Evolutionary conservation across 2,113 vertebrate species (phyloP).

Genomic region (Perca fluviatilis): DNA sequence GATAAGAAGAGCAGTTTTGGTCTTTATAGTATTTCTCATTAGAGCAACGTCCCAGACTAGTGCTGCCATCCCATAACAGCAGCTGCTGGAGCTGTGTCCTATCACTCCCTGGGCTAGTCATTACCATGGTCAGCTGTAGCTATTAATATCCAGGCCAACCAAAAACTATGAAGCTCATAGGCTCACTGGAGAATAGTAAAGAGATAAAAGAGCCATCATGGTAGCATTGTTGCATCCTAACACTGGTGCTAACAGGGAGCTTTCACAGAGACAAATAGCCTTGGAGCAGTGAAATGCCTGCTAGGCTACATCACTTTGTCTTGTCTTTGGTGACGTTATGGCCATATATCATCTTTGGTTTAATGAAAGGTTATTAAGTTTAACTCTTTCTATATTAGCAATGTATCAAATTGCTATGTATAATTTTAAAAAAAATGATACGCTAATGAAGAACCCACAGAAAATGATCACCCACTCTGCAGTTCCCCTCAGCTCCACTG

Average conservation of each 20-base stretch:
- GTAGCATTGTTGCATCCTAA: constrained; percentile 55
- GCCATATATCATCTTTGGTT: constrained; percentile 63
- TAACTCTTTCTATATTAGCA: too few species aligned
- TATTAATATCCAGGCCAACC: constrained; percentile 60
- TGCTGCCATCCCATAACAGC: constrained; percentile 11
- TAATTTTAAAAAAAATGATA: too few species aligned
- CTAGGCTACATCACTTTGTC: constrained; percentile 54
- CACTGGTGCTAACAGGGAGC: constrained; percentile 51
- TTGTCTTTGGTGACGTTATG: constrained; percentile 36
- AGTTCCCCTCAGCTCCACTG: too few species aligned
- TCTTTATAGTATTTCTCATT: constrained; percentile 67
- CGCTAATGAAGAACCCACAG: too few species aligned
- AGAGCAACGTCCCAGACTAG: constrained; percentile 39
- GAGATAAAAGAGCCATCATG: constrained; percentile 73
- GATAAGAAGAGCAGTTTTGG: constrained; percentile 52
- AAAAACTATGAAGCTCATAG: constrained; percentile 50
- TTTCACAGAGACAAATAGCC: constrained; percentile 69
- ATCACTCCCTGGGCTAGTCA: constrained; percentile 55
- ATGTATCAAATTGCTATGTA: too few species aligned
- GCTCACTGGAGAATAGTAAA: constrained; percentile 52
- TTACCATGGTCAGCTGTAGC: constrained; percentile 53
- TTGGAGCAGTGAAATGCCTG: constrained; percentile 26
- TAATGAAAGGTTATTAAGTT: constrained; percentile 47
- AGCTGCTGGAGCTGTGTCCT: constrained; percentile 44
- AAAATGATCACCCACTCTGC: too few species aligned